Evolutionary conservation across 2,113 vertebrate species (phyloP), one percentile per base, ranked within the genome.

Genomic region (Heterotis niloticus): DNA sequence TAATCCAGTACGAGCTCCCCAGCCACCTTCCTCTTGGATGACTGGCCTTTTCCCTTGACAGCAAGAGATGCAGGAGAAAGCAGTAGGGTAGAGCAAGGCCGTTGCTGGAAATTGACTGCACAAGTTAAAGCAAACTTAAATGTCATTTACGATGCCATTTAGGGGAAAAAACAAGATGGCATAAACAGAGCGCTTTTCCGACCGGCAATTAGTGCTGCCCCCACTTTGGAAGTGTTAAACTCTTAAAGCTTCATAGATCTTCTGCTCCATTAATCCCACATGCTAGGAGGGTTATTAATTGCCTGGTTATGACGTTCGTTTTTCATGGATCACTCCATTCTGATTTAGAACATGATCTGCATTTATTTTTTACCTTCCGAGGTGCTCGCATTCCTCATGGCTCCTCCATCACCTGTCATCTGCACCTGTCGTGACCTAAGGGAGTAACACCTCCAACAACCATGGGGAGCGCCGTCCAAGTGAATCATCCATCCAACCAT

Each of bases 201-300:
- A 84, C 72, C 89, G 91, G 91, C 82, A 88, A 89, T 87, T 7
- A 0, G 81, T 86, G 81, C 81, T 82, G 81, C 57, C 76, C 82
- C 77, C 72, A 79, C 85, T 82, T 88, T 83, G 67, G 56, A 87
- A 82, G 60, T 85, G 82, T 91, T 90, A 88, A 89, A 87, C 85
- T 86, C 84, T 88, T 87, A 84, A 87, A 86, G 85, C 84, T 88
- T 91, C 89, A 90, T 88, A 92, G 90, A 92, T 92, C 87, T 88
- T 89, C 82, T 10, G 78, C 88, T 89, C 86, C 89, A 91, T 92
- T 93, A 92, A 86, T 87, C 81, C 80, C 85, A 88, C 77, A 77
- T 59, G 54, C 69, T 75, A 23, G 3, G 82, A 81, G 79, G 57
- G 73, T 84, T 89, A 81, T 89, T 94, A 93, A 94, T 92, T 92